Evolutionary conservation across 2,888 invertebrate species (phyloP), one percentile per base, ranked within the genome.

Genomic region (Lithodes maja): DNA sequence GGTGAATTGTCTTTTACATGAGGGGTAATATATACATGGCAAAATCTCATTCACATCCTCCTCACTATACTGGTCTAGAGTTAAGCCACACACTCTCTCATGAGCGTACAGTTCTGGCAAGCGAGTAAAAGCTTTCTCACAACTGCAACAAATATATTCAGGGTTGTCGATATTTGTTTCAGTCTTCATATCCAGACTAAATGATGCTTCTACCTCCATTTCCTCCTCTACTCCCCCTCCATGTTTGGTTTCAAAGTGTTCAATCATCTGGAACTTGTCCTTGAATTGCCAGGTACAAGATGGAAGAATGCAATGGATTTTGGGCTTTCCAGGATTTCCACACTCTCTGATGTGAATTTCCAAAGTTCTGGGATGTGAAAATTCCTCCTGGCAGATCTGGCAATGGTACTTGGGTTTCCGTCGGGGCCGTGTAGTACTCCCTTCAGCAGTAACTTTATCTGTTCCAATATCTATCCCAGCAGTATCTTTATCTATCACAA

Each of bases 251-350:
- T 71, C 71, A 53, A 53, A 83, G 52, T 83, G 83, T 17, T 83
- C 83, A n/a, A 83, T 71, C 83, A 83, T 83, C n/a, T 71, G 83
- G 17, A 71, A 83, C 17, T 83, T 83, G 17, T 83, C 71, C 50
- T 71, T 71, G 83, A 83, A 83, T 50, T 52, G 53, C 53, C 52
- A 53, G 2, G 69, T 3, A 52, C 83, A 83, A 15, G 74, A n/a
- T 17, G 83, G 83, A 5, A 71, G 53, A 5, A 83, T 83, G 74
- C 83, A 83, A n/a, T 53, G 50, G 17, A 71, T 83, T 17, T 71
- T 69, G 15, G 53, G 52, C 17, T 71, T 83, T 17, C 74, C 50
- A 3, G 17, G n/a, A 50, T 83, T 83, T 3, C 74, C 69, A n/a
- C 83, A 83, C 9, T 68, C 69, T 71, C 74, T 83, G 15, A n/a